These are phyloP conservation scores for Trichopoda pennipes DNA, from an alignment of 2,888 invertebrate genomes.

Conservation along the genomic window DNA sequence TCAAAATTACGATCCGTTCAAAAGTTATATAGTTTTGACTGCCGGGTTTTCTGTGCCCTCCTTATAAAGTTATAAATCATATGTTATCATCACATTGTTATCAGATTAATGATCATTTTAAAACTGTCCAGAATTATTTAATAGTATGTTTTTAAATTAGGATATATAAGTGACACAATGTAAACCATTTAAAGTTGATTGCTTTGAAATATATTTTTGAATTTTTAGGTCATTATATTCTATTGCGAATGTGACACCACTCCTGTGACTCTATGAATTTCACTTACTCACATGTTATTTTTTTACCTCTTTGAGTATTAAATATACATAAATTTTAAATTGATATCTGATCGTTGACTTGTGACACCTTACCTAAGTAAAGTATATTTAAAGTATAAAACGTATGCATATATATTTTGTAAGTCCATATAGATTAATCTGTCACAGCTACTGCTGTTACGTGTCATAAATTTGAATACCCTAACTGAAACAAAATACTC, in stretches of 20 bases:
- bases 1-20: too few species aligned
- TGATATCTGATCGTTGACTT: constrained; percentile 8
- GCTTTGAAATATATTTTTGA: constrained; percentile 7
- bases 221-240: constrained; percentile 15
- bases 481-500: constrained; percentile 46
- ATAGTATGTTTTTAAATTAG: too few species aligned
- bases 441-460: constrained; percentile 63
- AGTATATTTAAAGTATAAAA: neutral
- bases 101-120: too few species aligned
- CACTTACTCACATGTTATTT: neutral
- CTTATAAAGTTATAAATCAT: too few species aligned
- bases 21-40: too few species aligned
- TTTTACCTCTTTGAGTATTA: neutral
- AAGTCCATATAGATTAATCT: constrained; percentile 49
- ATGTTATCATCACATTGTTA: too few species aligned
- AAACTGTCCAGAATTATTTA: too few species aligned
- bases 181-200: neutral
- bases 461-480: constrained; percentile 62
- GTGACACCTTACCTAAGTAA: constrained; percentile 21
- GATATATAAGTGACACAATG: neutral
- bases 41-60: too few species aligned
- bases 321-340: neutral
- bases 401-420: neutral
- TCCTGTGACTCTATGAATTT: constrained; percentile 10
- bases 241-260: constrained; percentile 11